A percentile compares a stretch with the other conserved stretches of the same genome.
These are phyloP conservation scores for Tryphoninae sp. DNA, from an alignment of 2,888 invertebrate species.

Conservation along the genomic window DNA sequence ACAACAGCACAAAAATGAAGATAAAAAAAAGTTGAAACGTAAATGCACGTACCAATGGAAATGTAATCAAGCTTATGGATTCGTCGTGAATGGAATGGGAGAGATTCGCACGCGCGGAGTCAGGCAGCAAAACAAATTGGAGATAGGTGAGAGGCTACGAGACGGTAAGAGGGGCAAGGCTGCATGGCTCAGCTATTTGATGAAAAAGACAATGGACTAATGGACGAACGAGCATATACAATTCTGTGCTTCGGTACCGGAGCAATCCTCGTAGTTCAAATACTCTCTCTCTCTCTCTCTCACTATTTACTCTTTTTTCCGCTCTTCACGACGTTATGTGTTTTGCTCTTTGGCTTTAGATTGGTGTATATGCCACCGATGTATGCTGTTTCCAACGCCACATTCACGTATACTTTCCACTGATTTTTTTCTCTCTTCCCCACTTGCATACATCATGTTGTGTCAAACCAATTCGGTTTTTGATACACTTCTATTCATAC, in stretches of 20 bases:
- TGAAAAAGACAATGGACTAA: slow-evolving; percentile 54
- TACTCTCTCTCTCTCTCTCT: neutral
- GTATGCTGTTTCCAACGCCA: slow-evolving; percentile 38
- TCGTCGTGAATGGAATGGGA: slow-evolving; percentile 39
- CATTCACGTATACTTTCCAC: slow-evolving; percentile 38
- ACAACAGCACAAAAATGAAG: neutral
- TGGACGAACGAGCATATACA: slow-evolving; percentile 53
- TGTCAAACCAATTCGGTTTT: slow-evolving; percentile 22
- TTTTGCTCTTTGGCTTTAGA: slow-evolving; percentile 24
- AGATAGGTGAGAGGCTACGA: neutral
- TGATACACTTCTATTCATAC: slow-evolving; percentile 22
- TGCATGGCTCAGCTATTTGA: slow-evolving; percentile 21
- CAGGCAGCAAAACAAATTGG: slow-evolving; percentile 1
- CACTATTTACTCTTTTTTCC: neutral
- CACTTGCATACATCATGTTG: slow-evolving; percentile 16
- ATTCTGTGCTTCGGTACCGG: slow-evolving; percentile 23
- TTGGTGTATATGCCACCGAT: slow-evolving; percentile 28
- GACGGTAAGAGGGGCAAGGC: neutral
- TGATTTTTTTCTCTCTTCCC: slow-evolving; percentile 16
- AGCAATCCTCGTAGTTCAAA: slow-evolving; percentile 30
- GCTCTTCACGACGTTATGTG: slow-evolving; percentile 2
- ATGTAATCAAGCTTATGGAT: slow-evolving; percentile 64
- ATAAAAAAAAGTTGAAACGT: slow-evolving; percentile 15
- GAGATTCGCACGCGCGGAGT: neutral
- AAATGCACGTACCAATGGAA: slow-evolving; percentile 34